Base-by-base conservation (phyloP, 2,797 vertebrate species). In the Myotis daubentonii region DNA sequence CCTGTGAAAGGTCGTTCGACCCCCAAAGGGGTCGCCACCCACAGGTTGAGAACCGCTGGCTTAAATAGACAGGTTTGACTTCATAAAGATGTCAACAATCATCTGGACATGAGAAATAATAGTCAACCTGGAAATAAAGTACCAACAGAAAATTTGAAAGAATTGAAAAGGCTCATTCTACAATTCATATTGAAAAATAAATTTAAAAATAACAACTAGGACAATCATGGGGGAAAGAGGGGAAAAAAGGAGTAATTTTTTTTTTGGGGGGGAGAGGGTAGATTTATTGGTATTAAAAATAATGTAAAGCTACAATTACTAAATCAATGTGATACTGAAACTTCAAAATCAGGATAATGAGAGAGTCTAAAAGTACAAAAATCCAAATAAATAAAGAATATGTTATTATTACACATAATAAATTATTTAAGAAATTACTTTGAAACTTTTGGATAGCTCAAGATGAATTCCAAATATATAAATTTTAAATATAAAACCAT, bases 61-160 rank as follows among this genome's bases (percentile, higher is more conserved):
- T 44, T 66, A 89, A 89, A 55, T 8, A 60, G 28, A 47, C 10
- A 65, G 36, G 33, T 66, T 78, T 3, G 38, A 30, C 8, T 10
- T 47, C 44, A 62, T 47, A 47, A 30, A 87, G n/a, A 57, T 74
- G 38, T 28, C 33, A 75, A 60, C 28, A 75, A 89, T 57, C 36
- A 82, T n/a, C 41, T 23, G 41, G 17, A 65, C 57, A 33, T 47
- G 62, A 47, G 60, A 82, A 65, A 33, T 47, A 49, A 82, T 9
- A 65, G 8, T 79, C 44, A 53, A 79, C 65, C 51, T 85, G n/a
- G 41, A 94, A 83, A 49, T 49, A 70, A 93, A 95, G 44, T n/a
- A 22, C 10, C 30, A 68, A 83, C 1, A 82, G 53, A 53, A 82
- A 53, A 71, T 62, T 10, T 55, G 53, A 87, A 72, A 68, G 8